Base-by-base conservation (phyloP, 2,113 vertebrate genomes). In the Poeciliopsis occidentalis region DNA sequence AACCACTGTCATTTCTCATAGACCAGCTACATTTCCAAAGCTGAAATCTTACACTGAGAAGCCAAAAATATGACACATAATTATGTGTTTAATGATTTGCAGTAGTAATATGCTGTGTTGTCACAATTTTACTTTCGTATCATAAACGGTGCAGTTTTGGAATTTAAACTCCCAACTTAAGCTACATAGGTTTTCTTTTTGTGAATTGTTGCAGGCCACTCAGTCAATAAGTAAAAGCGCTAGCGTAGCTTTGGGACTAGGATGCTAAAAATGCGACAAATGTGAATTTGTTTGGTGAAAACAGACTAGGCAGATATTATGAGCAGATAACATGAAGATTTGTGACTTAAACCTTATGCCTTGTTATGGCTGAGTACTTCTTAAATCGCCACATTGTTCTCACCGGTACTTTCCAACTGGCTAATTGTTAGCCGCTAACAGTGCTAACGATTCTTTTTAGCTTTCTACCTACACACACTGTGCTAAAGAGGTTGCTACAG, bases 31-130 rank as follows among this genome's bases (percentile, higher is more conserved):
- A 24, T 87, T 80, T 73, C 78, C 78, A 90, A 37, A 82, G 74
- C 64, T 72, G 64, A 82, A 88, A 89, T 90, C 85, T 89, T 76
- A 87, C 68, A 79, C 71, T 12, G 32, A 69, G 51, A 71, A 72
- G 65, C 78, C 84, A 77, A 81, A 47, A 85, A 74, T 72, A 71
- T 78, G 62, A 64, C 62, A 64, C 17, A 22, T 6, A 32, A 64
- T 32, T 64, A 64, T 22, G 61, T 10, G 62, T 32, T 64, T 64
- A 19, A 64, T 64, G 62, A 64, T 17, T 19, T 22, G 30, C 62
- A 31, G 30, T 34, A 3, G 29, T 67, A 75, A 81, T 73, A 60
- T 24, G 39, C 78, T 75, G 64, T 19, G 1, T 72, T 60, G 60
- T 7, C 26, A 57, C 19, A 8, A 57, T 24, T 57, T 57, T 47